phyloP scores from a whole-genome alignment of 2,888 invertebrate genomes.

The Cephus pygmeus region DNA sequence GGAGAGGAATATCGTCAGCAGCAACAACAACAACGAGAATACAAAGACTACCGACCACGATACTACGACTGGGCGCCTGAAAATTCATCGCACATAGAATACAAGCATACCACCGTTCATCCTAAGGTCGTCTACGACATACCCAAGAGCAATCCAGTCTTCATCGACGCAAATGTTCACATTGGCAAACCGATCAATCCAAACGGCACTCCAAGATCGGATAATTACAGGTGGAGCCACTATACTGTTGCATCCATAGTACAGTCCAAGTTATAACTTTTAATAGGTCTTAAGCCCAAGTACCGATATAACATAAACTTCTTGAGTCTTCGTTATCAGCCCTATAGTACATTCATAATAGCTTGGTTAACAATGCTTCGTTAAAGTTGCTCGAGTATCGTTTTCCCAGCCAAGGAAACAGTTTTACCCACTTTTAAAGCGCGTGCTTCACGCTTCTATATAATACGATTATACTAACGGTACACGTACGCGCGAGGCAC shows the following conservation, averaged over 20 bases:
- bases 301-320: background rate
- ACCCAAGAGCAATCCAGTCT: constrained; percentile 64
- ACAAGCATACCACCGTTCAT: constrained; percentile 68
- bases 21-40: constrained; percentile 69
- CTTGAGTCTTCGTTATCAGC: background rate
- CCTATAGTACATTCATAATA: background rate
- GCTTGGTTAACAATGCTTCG: background rate
- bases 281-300: background rate
- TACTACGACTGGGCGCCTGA: constrained; percentile 56
- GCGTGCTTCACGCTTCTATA: background rate
- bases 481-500: background rate
- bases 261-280: background rate
- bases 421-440: background rate
- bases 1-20: constrained; percentile 55
- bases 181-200: constrained; percentile 41
- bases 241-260: background rate
- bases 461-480: background rate
- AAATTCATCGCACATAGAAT: constrained; percentile 44
- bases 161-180: constrained; percentile 49
- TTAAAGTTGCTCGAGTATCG: background rate
- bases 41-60: constrained; percentile 67
- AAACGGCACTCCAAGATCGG: constrained; percentile 63
- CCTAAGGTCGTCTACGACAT: constrained; percentile 72
- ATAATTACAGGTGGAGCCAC: constrained; percentile 73
- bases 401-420: background rate